Percentiles rank a stretch among this genome's conserved stretches.
Evolutionary conservation across 2,797 vertebrate genomes (phyloP).

Genomic region (Tinamus major): DNA sequence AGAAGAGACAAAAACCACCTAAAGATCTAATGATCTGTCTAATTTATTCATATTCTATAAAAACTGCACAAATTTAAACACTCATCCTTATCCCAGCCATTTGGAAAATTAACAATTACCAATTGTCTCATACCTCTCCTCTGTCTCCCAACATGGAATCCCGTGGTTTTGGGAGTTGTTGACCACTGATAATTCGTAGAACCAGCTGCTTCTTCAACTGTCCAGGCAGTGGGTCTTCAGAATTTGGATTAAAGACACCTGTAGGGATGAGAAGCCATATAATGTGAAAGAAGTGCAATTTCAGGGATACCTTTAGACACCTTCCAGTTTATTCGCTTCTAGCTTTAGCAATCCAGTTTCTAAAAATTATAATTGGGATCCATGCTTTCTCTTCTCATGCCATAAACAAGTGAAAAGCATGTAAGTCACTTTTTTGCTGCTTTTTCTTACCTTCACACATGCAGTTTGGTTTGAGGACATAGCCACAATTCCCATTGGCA

Average conservation of each 20-base stretch:
- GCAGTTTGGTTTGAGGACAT: slow-evolving; percentile 91
- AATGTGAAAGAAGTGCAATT: background rate
- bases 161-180: slow-evolving; percentile 97
- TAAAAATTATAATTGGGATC: background rate
- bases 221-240: slow-evolving; percentile 90
- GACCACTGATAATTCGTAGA: slow-evolving; percentile 95
- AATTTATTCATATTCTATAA: background rate
- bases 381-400: background rate
- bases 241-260: slow-evolving; percentile 92
- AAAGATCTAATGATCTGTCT: background rate
- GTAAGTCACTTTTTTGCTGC: background rate
- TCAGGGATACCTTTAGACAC: background rate
- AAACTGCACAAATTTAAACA: background rate
- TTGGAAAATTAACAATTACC: background rate
- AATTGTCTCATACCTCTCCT: slow-evolving; percentile 87
- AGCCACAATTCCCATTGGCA: slow-evolving; percentile 95
- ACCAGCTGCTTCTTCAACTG: slow-evolving; percentile 94
- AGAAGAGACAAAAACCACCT: background rate
- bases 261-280: background rate
- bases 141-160: slow-evolving; percentile 97
- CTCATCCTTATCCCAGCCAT: background rate
- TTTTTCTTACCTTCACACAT: slow-evolving; percentile 91
- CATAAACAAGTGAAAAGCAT: background rate
- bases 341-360: background rate
- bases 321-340: background rate